phyloP scores from a whole-genome alignment of 2,888 invertebrate species.

The Aporophyla lueneburgensis region DNA sequence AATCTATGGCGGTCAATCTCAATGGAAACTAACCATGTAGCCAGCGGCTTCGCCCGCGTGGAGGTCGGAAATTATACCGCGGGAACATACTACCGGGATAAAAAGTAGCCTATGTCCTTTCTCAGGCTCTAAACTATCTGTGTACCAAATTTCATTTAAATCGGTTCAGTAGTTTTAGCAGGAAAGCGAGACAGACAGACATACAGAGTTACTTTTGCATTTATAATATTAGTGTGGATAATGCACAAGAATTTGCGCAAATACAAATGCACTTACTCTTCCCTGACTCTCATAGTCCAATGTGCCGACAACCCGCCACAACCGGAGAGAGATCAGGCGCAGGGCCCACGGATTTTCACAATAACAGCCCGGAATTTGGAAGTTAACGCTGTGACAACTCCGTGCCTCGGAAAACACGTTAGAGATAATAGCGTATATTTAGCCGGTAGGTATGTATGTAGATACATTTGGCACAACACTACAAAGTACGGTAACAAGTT shows the following conservation, averaged over 20 bases:
- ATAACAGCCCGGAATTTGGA: neutral
- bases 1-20: neutral
- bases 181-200: too few relatives aligned
- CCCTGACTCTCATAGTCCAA: neutral
- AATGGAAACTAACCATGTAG: neutral
- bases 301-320: neutral
- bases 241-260: neutral
- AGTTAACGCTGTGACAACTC: neutral
- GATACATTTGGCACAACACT: slow-evolving; percentile 22
- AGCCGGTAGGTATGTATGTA: neutral
- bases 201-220: too few relatives aligned
- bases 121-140: too few relatives aligned
- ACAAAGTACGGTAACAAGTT: slow-evolving; percentile 18
- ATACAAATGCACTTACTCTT: neutral
- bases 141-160: too few relatives aligned
- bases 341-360: neutral
- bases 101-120: too few relatives aligned
- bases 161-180: too few relatives aligned
- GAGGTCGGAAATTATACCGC: too few relatives aligned
- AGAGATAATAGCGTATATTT: slow-evolving; percentile 16
- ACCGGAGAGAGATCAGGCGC: neutral
- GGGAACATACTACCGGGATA: too few relatives aligned
- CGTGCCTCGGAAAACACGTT: neutral
- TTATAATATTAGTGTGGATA: too few relatives aligned
- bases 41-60: too few relatives aligned